Percentiles rank a stretch among this genome's conserved stretches.
Conservation (phyloP, 2,797 vertebrate species). For the Erpetoichthys calabaricus region DNA sequence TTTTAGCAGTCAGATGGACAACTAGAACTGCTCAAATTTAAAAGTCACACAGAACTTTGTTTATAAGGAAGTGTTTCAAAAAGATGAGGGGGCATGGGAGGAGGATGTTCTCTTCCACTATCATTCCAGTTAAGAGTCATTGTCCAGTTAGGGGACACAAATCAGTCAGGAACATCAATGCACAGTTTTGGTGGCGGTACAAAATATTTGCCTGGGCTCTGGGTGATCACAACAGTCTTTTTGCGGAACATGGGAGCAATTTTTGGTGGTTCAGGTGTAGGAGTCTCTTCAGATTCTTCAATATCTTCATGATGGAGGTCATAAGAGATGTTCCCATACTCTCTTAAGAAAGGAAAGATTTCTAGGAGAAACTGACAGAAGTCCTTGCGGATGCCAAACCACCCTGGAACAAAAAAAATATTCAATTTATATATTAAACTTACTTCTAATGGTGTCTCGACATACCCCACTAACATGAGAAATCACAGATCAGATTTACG, state of each 20-base stretch:
- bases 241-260: slow-evolving; percentile 94
- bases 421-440: background rate
- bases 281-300: slow-evolving; percentile 72
- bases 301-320: slow-evolving; percentile 86
- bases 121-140: too few species aligned
- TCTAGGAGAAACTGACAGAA: slow-evolving; percentile 96
- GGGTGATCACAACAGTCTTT: slow-evolving; percentile 91
- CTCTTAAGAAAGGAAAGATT: slow-evolving; percentile 86
- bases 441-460: background rate
- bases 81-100: too few species aligned
- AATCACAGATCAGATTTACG: background rate
- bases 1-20: too few species aligned
- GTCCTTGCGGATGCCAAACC: slow-evolving; percentile 96
- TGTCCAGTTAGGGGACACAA: too few species aligned
- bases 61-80: too few species aligned
- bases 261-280: slow-evolving; percentile 77
- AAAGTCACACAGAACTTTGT: too few species aligned
- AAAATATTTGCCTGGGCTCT: slow-evolving; percentile 90
- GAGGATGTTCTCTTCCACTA: too few species aligned
- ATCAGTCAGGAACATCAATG: slow-evolving; percentile 91
- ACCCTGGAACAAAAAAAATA: slow-evolving; percentile 55
- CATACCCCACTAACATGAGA: background rate
- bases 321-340: slow-evolving; percentile 94
- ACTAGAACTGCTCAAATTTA: too few species aligned
- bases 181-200: slow-evolving; percentile 87